phyloP scores from a whole-genome alignment of 2,113 vertebrate genomes.

The Scortum barcoo region DNA sequence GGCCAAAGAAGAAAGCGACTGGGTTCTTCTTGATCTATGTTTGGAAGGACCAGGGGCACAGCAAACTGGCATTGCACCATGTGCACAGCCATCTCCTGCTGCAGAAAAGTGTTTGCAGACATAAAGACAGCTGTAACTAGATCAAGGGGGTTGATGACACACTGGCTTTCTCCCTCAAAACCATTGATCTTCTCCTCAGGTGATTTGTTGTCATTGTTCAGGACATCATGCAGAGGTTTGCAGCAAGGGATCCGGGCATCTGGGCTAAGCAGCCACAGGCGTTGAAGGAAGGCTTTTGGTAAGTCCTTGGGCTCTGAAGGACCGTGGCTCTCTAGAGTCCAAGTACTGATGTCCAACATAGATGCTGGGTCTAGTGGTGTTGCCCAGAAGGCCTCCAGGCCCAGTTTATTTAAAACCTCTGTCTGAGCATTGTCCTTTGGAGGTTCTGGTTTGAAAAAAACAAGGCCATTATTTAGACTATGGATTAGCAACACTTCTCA shows the following conservation, averaged over 20 bases:
- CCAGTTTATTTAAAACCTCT: conserved; percentile 69
- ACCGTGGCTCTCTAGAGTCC: conserved; percentile 58
- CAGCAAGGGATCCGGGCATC: conserved; percentile 71
- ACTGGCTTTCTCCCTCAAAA: conserved; percentile 40
- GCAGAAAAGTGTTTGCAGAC: conserved; percentile 84
- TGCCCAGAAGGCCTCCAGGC: conserved; percentile 62
- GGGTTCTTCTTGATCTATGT: conserved; percentile 71
- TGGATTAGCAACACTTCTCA: not conserved
- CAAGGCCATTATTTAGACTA: not conserved
- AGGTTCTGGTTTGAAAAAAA: conserved; percentile 59
- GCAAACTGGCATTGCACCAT: conserved; percentile 86
- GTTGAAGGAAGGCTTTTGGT: conserved; percentile 74
- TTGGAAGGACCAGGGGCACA: conserved; percentile 87
- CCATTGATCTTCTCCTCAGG: conserved; percentile 23
- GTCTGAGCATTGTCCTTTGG: conserved; percentile 62
- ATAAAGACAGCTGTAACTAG: conserved; percentile 84
- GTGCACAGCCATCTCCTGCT: conserved; percentile 80
- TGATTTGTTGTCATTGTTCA: not conserved
- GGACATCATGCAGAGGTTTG: conserved; percentile 20
- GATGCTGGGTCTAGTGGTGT: conserved; percentile 67
- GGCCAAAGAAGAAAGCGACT: conserved; percentile 83
- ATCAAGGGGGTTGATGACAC: conserved; percentile 83
- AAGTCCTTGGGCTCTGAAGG: conserved; percentile 69
- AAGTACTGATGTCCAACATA: conserved; percentile 74
- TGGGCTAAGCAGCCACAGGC: conserved; percentile 76